A percentile compares a stretch with the other conserved stretches of the same genome.
phyloP scores from a whole-genome alignment of 1,140 invertebrate genomes.

The Anastrepha ludens region DNA sequence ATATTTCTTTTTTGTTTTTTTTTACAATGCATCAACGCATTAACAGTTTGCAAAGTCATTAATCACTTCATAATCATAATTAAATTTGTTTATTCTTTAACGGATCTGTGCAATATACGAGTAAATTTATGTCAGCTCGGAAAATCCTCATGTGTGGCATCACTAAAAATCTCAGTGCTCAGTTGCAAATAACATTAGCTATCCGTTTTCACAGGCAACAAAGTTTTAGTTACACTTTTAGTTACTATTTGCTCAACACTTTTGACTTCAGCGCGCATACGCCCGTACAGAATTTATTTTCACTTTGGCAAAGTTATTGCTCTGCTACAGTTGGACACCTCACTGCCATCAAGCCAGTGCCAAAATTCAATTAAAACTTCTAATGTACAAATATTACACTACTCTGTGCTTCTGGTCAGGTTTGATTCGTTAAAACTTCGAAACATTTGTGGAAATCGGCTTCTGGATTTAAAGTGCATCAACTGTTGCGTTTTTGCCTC shows the following conservation, averaged over 20 bases:
- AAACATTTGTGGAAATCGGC: neutral
- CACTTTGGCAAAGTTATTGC: neutral
- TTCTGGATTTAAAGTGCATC: slow-evolving; percentile 33
- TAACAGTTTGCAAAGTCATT: too few species aligned
- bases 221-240: neutral
- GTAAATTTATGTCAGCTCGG: neutral
- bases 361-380: slow-evolving; percentile 49
- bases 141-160: neutral
- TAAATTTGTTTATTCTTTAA: too few species aligned
- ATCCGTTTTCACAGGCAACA: neutral
- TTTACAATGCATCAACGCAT: too few species aligned
- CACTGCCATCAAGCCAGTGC: neutral
- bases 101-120: too few species aligned
- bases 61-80: too few species aligned
- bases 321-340: neutral
- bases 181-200: neutral
- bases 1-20: too few species aligned
- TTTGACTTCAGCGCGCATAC: neutral
- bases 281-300: neutral
- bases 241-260: slow-evolving; percentile 17
- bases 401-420: slow-evolving; percentile 23
- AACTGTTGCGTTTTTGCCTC: slow-evolving; percentile 42
- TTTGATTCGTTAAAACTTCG: slow-evolving; percentile 49
- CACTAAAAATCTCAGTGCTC: neutral
- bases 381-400: slow-evolving; percentile 31